Base-by-base conservation (phyloP, 2,113 vertebrate species). In the Cichladusa arquata region DNA sequence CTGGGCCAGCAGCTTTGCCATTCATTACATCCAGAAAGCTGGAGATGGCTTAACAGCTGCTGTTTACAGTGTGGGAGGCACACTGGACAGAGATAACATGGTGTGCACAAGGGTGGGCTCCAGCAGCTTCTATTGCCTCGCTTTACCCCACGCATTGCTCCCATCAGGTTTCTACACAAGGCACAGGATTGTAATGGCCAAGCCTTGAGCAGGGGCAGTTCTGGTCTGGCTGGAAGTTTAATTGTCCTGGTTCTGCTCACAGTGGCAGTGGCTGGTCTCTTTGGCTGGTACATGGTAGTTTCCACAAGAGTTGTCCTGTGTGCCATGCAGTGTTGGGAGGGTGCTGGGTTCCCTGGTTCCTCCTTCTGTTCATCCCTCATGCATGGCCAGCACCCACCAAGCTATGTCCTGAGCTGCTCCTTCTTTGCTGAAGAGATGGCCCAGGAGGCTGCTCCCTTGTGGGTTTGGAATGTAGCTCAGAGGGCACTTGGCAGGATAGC, bases 371-470 rank as follows among this genome's bases (percentile, higher is more conserved):
- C 36, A 14, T 57, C 22, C 19, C 12, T 91, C 28, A 5, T 29
- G 45, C n/a, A 3, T 13, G 13, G 19, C 36, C 11, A 64, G 62
- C 36, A 65, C 28, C 19, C 0, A 0, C 11, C 0, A 2, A 53
- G 50, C 36, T 66, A 28, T 4, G 8, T 44, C 77, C 74, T 73
- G 77, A 81, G 45, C 20, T 81, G 42, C n/a, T 56, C 24, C 40
- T n/a, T 29, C 61, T 70, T 62, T 66, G 38, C 47, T 57, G 33
- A 77, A 73, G 78, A 53, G 23, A 22, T 5, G 6, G 19, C 11
- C 26, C 38, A n/a, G 44, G 61, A 84, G 33, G n/a, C 61, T 74
- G 48, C 22, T 71, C 23, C 33, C 17, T 58, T 6, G 0, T 38
- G 44, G 12, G 13, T 87, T 31, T 89, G 77, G 44, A 48, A 70